phyloP scores from a whole-genome alignment of 2,888 invertebrate species.

The Dilophus febrilis region DNA sequence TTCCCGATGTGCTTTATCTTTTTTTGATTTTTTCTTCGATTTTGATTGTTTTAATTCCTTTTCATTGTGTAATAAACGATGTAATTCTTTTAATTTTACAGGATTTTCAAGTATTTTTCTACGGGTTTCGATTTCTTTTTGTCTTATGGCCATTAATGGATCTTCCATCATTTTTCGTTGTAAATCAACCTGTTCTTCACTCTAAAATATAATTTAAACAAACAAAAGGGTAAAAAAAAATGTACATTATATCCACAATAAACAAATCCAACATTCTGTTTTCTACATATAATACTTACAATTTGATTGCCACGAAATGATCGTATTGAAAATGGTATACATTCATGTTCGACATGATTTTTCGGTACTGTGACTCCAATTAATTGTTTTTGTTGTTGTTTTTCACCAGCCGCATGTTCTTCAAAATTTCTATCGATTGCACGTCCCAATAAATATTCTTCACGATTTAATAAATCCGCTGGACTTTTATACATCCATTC shows the following conservation, averaged over 20 bases:
- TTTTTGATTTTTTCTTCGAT: constrained; percentile 13
- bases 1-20: constrained; percentile 19
- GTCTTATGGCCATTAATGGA: constrained; percentile 76
- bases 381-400: constrained; percentile 19
- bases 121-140: constrained; percentile 74
- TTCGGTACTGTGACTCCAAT: constrained; percentile 32
- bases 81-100: constrained; percentile 69
- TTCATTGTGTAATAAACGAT: constrained; percentile 53
- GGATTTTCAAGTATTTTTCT: constrained; percentile 80
- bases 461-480: constrained; percentile 40
- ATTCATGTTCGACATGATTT: constrained; percentile 55
- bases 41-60: constrained; percentile 20
- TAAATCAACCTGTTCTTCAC: constrained; percentile 63
- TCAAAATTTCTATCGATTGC: constrained; percentile 67
- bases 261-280: too few relatives aligned
- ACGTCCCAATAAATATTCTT: constrained; percentile 77
- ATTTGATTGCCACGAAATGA: constrained; percentile 22
- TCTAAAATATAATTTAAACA: constrained; percentile 25
- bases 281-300: constrained; percentile 1
- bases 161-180: constrained; percentile 83
- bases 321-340: constrained; percentile 56
- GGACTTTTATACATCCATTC: constrained; percentile 77
- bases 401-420: constrained; percentile 40
- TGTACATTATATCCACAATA: neutral
- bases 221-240: too few relatives aligned